These are phyloP conservation scores for Synergus laeviventris DNA, from an alignment of 2,888 invertebrate genomes.

Conservation along the genomic window DNA sequence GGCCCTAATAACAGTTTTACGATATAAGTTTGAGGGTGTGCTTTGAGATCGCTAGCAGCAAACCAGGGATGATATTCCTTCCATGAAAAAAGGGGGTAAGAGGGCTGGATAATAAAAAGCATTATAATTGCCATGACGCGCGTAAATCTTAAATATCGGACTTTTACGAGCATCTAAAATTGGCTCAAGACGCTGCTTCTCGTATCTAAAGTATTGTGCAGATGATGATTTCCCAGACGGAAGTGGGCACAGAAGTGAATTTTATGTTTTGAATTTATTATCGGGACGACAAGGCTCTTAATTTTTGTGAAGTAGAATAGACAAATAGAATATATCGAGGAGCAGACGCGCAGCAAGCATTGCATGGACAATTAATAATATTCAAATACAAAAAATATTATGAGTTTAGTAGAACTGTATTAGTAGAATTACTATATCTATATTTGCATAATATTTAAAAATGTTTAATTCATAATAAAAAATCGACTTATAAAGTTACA, in stretches of 20 bases:
- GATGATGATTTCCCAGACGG: background rate
- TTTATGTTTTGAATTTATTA: background rate
- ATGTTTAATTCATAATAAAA: no score
- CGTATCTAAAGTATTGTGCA: conserved; percentile 51
- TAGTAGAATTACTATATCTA: no score
- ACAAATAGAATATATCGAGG: background rate
- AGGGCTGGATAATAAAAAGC: conserved; percentile 69
- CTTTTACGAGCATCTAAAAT: conserved; percentile 73
- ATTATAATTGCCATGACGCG: conserved; percentile 74
- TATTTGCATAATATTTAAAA: no score
- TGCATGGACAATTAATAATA: no score
- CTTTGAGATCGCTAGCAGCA: conserved; percentile 61
- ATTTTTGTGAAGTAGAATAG: background rate
- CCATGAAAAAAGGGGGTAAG: conserved; percentile 57
- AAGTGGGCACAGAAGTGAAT: background rate
- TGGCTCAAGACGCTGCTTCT: conserved; percentile 68
- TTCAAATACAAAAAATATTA: no score
- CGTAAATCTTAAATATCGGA: conserved; percentile 73
- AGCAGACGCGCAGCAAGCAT: background rate
- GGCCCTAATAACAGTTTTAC: conserved; percentile 74
- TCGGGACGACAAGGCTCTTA: background rate
- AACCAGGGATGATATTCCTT: conserved; percentile 47
- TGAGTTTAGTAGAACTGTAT: no score
- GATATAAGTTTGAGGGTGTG: conserved; percentile 73
- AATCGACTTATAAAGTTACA: no score